Percentiles rank a stretch among this genome's conserved stretches.
These are phyloP conservation scores for Neolamprologus brichardi DNA, from an alignment of 2,113 vertebrate genomes.

Conservation along the genomic window DNA sequence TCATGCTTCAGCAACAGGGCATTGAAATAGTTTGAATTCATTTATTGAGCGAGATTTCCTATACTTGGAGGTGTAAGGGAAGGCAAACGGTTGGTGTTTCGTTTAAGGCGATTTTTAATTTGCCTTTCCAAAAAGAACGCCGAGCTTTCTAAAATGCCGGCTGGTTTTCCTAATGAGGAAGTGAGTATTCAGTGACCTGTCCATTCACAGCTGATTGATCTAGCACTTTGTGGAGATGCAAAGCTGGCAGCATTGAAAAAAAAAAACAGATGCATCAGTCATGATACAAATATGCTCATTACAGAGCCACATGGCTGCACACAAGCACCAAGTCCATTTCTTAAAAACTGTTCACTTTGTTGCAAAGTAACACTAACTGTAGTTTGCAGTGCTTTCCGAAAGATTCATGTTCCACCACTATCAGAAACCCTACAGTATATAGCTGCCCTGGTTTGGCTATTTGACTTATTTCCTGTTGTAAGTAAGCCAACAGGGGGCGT, in stretches of 20 bases:
- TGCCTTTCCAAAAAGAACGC: background rate
- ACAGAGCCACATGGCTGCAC: constrained; percentile 12
- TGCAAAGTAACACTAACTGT: background rate
- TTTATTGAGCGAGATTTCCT: background rate
- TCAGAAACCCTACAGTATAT: background rate
- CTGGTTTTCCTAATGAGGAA: constrained; percentile 39
- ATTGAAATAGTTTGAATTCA: background rate
- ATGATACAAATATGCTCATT: constrained; percentile 17
- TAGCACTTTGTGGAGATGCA: constrained; percentile 42
- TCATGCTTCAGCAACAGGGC: background rate
- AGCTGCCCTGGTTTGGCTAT: background rate
- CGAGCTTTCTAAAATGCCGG: constrained; percentile 31
- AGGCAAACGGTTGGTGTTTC: background rate
- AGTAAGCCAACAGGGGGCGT: background rate
- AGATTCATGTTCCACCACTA: background rate
- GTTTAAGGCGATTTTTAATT: background rate
- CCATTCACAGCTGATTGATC: constrained; percentile 57
- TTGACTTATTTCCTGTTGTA: background rate
- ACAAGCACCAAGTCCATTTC: constrained; percentile 13
- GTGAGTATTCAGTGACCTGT: constrained; percentile 54
- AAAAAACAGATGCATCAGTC: constrained; percentile 24
- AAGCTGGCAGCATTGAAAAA: constrained; percentile 5
- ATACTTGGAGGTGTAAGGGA: background rate
- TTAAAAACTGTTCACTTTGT: constrained; percentile 12
- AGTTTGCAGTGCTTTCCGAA: constrained; percentile 1